Evolutionary conservation across 1,140 invertebrate genomes (phyloP), one percentile per base, ranked within the genome.

Genomic region (Scaptomyza pallida): DNA sequence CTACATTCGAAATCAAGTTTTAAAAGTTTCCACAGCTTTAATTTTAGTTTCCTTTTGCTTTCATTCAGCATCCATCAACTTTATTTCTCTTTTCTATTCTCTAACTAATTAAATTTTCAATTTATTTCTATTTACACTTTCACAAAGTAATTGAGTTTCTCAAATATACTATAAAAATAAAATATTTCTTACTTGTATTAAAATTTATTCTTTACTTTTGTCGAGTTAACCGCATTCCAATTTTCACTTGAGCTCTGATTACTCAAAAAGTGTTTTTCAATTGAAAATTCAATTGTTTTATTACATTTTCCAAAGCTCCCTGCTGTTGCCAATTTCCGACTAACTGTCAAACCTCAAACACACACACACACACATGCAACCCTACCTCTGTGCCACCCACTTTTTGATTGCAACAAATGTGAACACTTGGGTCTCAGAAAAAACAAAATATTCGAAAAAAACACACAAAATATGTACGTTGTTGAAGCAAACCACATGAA

Each of bases 401-500:
- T 12, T n/a, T 12, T 40, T n/a, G 3, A 35, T 33, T 50, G 26
- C 41, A 12, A 61, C 54, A 16, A 5, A 43, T 13, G 19, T 23
- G 16, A 37, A 40, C n/a, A 41, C 17, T 56, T 30, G 17, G 44
- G 44, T 21, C 23, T 19, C 23, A 59, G 5, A 1, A 30, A 30
- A 60, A 45, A 63, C 15, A 43, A 16, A 41, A 21, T 54, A 41
- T n/a, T n/a, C 12, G 8, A 17, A 8, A 37, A 59, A 44, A 33
- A 6, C 9, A 64, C 15, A 60, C 41, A 41, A 43, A n/a, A n/a
- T n/a, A n/a, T n/a, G n/a, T n/a, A n/a, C 33, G 2, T 37, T 37
- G 33, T 37, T 56, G 30, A 60, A 35, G 47, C 43, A 74, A 65
- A 63, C 76, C 65, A 44, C 65, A 74, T 64, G 55, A 77, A 77